Evolutionary conservation across 2,797 vertebrate species (phyloP), one percentile per base, ranked within the genome.

Genomic region (Sandelia bainsii): DNA sequence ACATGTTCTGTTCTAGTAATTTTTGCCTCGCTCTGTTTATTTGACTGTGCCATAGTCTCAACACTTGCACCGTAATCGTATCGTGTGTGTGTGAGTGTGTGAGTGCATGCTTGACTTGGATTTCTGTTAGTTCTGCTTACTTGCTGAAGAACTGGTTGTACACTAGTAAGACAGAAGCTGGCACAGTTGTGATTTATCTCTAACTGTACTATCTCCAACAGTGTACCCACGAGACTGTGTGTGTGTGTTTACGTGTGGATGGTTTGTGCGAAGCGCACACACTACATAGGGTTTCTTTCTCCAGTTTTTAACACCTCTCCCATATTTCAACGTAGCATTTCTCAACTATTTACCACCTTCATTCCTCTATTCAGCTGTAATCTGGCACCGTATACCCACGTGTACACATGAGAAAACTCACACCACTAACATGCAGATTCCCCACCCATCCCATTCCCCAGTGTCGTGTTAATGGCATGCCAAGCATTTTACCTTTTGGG

Each of bases 401-500:
- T 14, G 13, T n/a, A 20, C 40, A 40, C 52, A 29, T 17, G 13
- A 9, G 39, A 56, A 69, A 60, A 63, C 68, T 82, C 62, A 74
- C 6, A 51, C 37, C 51, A 27, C 68, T 76, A 71, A 44, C 54
- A 74, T 39, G 62, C 40, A 50, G 56, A 49, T 63, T 67, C 69
- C 69, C 50, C 78, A 74, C 72, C 79, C 73, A 40, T 37, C 49
- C 19, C 45, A 27, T 53, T 66, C 62, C 61, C 48, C n/a, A 8
- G 3, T 49, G 58, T 82, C 80, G 77, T 58, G 63, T 14, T 19
- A 77, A 75, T 74, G 84, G 85, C 1, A 91, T 91, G 83, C 70
- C 75, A 84, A 72, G 60, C 48, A 88, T 90, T 83, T 86, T 62
- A 69, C 78, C 81, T 79, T 62, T 4, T 52, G 74, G 58, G 44